Percentiles rank a stretch among this genome's conserved stretches.
These are phyloP conservation scores for Wasmannia auropunctata DNA, from an alignment of 1,140 invertebrate species.

Conservation along the genomic window DNA sequence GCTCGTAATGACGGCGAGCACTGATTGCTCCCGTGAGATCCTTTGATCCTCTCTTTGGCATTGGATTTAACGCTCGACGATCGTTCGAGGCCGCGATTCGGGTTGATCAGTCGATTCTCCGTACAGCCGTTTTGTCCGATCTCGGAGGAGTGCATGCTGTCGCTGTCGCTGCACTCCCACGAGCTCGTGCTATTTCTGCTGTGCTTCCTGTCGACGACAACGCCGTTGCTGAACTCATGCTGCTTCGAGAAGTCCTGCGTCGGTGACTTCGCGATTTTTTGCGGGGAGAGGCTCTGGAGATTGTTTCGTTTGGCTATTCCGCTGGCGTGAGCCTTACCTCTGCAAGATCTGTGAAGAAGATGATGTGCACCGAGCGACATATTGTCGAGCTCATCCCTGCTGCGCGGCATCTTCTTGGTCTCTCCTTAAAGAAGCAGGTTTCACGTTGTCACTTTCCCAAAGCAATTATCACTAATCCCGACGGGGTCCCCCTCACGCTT, in stretches of 20 bases:
- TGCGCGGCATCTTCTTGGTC: slow-evolving; percentile 83
- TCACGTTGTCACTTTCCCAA: slow-evolving; percentile 23
- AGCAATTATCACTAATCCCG: slow-evolving; percentile 31
- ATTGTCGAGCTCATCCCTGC: slow-evolving; percentile 83
- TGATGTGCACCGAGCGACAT: slow-evolving; percentile 78
- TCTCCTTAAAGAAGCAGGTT: background rate
- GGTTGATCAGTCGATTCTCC: slow-evolving; percentile 24
- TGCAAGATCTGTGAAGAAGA: slow-evolving; percentile 89
- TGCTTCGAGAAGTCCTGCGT: slow-evolving; percentile 25
- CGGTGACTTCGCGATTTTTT: slow-evolving; percentile 11
- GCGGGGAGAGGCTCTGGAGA: slow-evolving; percentile 53
- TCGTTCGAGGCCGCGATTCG: slow-evolving; percentile 9
- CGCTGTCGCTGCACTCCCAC: slow-evolving; percentile 86
- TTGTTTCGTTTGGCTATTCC: slow-evolving; percentile 85
- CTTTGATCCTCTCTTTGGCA: slow-evolving; percentile 2
- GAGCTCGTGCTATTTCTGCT: slow-evolving; percentile 86
- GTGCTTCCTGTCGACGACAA: slow-evolving; percentile 66
- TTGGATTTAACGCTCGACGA: slow-evolving; percentile 1
- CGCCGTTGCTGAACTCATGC: slow-evolving; percentile 44
- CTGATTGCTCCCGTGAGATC: background rate
- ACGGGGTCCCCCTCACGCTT: background rate
- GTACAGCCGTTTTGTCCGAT: slow-evolving; percentile 59
- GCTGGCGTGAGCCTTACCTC: slow-evolving; percentile 89
- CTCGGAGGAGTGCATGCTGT: slow-evolving; percentile 85
- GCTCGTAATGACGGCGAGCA: background rate